Base-by-base conservation (phyloP, 2,797 vertebrate species). In the Cynopterus sphinx region DNA sequence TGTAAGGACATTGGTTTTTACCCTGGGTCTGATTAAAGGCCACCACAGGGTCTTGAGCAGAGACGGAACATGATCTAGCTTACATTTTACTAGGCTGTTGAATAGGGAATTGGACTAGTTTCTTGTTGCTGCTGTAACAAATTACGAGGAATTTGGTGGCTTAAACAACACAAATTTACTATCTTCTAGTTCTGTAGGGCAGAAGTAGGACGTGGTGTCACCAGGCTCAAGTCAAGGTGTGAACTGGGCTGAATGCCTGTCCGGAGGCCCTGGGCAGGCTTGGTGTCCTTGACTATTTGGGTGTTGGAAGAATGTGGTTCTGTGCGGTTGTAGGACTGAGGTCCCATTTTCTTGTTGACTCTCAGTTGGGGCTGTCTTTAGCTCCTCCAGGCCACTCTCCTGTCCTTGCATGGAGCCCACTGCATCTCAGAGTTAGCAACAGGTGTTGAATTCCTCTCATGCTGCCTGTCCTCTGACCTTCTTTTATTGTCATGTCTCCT, bases 281-380 rank as follows among this genome's bases (percentile, higher is more conserved):
- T 0, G 0, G 33, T 21, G 31, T 49, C 49, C 73, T 41, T 1
- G 61, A 71, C 39, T 8, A 16, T 15, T 28, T 6, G 17, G 4
- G 12, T 13, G 4, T 6, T n/a, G 51, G 41, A 24, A 10, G 82
- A 24, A 59, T 5, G 19, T 0, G 0, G 6, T 3, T n/a, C 31
- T 24, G 24, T 8, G 15, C 2, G 3, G 28, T 26, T 59, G 28
- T 8, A 21, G 84, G 65, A 15, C 53, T 77, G 65, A 53, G 51
- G 33, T 49, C 31, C 41, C 0, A 0, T 31, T 36, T 79, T 53
- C 82, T 36, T 26, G 26, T 55, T 79, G 81, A 68, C 70, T 10
- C 39, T 17, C 36, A 26, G 21, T 10, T 31, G 51, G 41, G 57
- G 67, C 31, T 19, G 51, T 57, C 57, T 8, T 51, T 19, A 24